These are phyloP conservation scores for Melanogrammus aeglefinus DNA, from an alignment of 2,797 vertebrate species.

Conservation along the genomic window DNA sequence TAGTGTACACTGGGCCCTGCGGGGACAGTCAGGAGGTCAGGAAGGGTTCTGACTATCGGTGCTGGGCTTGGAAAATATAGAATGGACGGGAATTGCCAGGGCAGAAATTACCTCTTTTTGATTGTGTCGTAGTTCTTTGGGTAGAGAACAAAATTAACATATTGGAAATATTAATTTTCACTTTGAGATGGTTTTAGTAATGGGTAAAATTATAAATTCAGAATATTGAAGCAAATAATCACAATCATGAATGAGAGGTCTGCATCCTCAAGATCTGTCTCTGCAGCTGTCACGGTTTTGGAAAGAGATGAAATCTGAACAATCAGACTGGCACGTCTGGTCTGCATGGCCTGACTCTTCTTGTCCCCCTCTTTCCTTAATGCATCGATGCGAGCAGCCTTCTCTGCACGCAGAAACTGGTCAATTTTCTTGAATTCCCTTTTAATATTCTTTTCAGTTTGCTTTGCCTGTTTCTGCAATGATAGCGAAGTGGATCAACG, in stretches of 20 bases:
- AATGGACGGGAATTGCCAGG: too few relatives aligned
- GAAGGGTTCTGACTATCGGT: too few relatives aligned
- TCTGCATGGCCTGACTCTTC: conserved; percentile 24
- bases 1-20: conserved; percentile 21
- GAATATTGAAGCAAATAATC: background rate
- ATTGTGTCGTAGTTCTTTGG: too few relatives aligned
- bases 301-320: conserved; percentile 26
- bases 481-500: background rate
- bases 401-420: conserved; percentile 38
- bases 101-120: too few relatives aligned
- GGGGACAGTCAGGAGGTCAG: background rate
- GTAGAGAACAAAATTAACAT: too few relatives aligned
- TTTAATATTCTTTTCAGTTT: conserved; percentile 33
- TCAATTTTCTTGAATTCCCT: conserved; percentile 39
- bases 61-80: too few relatives aligned
- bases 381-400: conserved; percentile 28
- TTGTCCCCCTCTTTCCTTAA: conserved; percentile 20
- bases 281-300: conserved; percentile 4
- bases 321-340: conserved; percentile 15
- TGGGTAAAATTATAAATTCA: background rate
- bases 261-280: background rate
- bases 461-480: conserved; percentile 40
- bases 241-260: conserved; percentile 41
- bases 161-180: too few relatives aligned
- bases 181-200: background rate